phyloP scores from a whole-genome alignment of 2,888 invertebrate genomes.

The Philopedon plagiatum region DNA sequence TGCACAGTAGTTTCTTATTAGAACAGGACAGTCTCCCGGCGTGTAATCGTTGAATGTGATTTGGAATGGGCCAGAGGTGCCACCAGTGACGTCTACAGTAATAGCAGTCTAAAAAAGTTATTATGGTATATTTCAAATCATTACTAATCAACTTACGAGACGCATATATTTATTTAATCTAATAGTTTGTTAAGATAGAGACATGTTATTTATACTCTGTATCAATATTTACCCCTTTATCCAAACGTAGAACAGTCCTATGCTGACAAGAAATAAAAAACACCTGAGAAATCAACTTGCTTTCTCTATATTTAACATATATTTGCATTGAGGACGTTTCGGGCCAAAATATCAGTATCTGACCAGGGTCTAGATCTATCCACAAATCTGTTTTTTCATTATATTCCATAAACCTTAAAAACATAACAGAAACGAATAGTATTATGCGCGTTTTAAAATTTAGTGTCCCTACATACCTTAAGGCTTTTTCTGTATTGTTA shows the following conservation, averaged over 20 bases:
- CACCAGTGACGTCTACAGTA: conserved; percentile 81
- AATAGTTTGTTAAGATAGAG: too few relatives aligned
- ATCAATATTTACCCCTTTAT: conserved; percentile 78
- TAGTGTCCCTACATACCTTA: conserved; percentile 59
- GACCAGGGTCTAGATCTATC: conserved; percentile 81
- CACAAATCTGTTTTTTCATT: conserved; percentile 88
- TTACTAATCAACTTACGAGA: too few relatives aligned
- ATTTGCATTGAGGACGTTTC: conserved; percentile 85
- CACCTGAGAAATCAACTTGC: conserved; percentile 82
- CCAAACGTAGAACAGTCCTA: conserved; percentile 85
- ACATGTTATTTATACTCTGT: background rate
- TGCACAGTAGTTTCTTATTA: conserved; percentile 87
- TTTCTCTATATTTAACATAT: conserved; percentile 85
- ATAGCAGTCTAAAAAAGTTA: conserved; percentile 74
- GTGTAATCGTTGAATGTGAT: conserved; percentile 83
- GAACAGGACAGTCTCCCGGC: conserved; percentile 84
- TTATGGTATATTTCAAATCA: background rate
- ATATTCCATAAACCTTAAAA: conserved; percentile 84
- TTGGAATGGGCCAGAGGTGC: conserved; percentile 80
- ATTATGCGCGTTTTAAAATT: background rate
- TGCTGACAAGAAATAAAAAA: conserved; percentile 81
- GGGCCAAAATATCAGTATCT: conserved; percentile 86
- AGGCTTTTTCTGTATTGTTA: conserved; percentile 77
- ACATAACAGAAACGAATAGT: background rate
- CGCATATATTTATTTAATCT: too few relatives aligned